phyloP scores from a whole-genome alignment of 2,797 vertebrate species.

The Dendrocincla tyrannina region DNA sequence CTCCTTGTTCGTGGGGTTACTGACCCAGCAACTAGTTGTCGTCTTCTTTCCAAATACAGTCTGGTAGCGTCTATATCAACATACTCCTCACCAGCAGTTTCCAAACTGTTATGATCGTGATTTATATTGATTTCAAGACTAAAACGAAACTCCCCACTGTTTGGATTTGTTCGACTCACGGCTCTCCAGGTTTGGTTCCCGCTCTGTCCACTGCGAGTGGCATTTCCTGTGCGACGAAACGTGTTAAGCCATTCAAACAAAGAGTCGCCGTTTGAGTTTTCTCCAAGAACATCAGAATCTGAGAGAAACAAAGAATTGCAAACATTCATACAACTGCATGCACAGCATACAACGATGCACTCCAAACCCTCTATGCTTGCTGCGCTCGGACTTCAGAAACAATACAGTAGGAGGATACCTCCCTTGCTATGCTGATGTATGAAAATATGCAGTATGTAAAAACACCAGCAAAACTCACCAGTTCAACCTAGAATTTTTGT shows the following conservation, averaged over 20 bases:
- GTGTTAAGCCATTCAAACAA: slow-evolving; percentile 93
- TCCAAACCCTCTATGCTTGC: not conserved
- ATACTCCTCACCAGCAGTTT: slow-evolving; percentile 53
- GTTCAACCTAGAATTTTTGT: not conserved
- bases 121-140: slow-evolving; percentile 97
- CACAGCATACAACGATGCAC: not conserved
- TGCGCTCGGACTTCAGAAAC: not conserved
- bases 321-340: not conserved
- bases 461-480: not conserved
- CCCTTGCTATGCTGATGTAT: fast-evolving
- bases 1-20: slow-evolving; percentile 71
- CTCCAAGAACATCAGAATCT: slow-evolving; percentile 84
- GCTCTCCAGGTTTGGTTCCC: slow-evolving; percentile 97
- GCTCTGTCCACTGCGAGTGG: slow-evolving; percentile 91
- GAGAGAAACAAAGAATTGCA: slow-evolving; percentile 53
- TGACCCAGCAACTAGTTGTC: slow-evolving; percentile 52
- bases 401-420: slow-evolving; percentile 19
- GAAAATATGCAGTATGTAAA: not conserved
- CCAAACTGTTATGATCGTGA: slow-evolving; percentile 84
- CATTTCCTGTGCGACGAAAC: slow-evolving; percentile 90
- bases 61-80: slow-evolving; percentile 42
- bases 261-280: slow-evolving; percentile 87
- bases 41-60: slow-evolving; percentile 29
- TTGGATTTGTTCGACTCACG: slow-evolving; percentile 92
- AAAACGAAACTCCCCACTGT: slow-evolving; percentile 93